Evolutionary conservation across 2,797 vertebrate species (phyloP), one percentile per base, ranked within the genome.

Genomic region (Crocodylus rhombifer): DNA sequence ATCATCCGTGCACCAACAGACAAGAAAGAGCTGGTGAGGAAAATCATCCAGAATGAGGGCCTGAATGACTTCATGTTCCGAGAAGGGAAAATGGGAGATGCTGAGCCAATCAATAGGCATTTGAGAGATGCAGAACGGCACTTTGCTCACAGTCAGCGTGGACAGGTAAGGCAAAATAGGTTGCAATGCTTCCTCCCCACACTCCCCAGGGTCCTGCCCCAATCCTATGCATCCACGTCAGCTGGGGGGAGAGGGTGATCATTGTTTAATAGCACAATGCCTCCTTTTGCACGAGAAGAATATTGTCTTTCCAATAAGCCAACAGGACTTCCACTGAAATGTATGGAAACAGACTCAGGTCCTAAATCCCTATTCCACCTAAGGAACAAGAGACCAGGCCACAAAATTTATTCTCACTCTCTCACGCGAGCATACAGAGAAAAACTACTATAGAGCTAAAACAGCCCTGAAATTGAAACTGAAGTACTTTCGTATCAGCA

Each of bases 1-100:
- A 99, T 99, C 95, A 98, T 99, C 95, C 98, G 98, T 87, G 98
- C 99, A 1, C 98, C 99, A 0, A 97, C 97, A 86, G 98, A 97
- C 95, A 98, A 98, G 94, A 98, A 97, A 11, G 99, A 99, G 76
- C 96, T 97, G 95, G 91, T 95, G 96, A 97, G 98, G 97, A 97
- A 98, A 96, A 93, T 97, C 64, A 92, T 98, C 95, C 89, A 98
- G 86, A 88, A 91, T 0, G 97, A 97, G 63, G 94, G 93, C 17
- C 65, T 93, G 13, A 96, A 89, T 1, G 97, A 97, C 82, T 95
- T 96, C 16, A 0, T 80, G 55, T 95, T 89, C 85, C 63, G 3
- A 21, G 96, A 98, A 80, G 88, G 80, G 95, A 97, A 98, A 97
- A 69, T 97, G 91, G 74, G 25, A 5, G 28, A 65, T 42, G 80